Conservation (phyloP, 1,140 invertebrate genomes). For the Dolichoris vasculosae region DNA sequence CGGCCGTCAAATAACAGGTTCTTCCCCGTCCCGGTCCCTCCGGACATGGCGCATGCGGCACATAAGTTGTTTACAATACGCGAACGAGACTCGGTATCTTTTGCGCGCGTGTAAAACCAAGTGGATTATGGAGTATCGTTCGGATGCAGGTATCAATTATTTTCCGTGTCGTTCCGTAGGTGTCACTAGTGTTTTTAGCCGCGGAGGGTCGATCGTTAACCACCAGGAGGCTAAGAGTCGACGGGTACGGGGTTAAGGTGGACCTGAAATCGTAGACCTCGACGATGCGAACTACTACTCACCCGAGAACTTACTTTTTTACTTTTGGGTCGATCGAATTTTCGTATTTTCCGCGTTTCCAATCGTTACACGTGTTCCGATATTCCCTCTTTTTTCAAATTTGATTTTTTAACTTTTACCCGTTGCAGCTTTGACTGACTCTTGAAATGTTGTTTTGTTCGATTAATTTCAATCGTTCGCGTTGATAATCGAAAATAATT, state of each 20-base stretch:
- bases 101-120: too few relatives aligned
- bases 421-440: background rate
- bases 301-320: too few relatives aligned
- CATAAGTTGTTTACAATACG: background rate
- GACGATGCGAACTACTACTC: too few relatives aligned
- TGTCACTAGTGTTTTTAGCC: background rate
- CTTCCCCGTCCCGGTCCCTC: background rate
- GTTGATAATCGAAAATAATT: background rate
- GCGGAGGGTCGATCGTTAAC: background rate
- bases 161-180: background rate
- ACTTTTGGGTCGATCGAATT: too few relatives aligned
- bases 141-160: background rate
- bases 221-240: too few relatives aligned
- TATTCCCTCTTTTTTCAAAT: too few relatives aligned
- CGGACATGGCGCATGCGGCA: background rate
- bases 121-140: too few relatives aligned
- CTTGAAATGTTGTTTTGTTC: background rate
- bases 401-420: background rate
- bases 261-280: too few relatives aligned
- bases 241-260: too few relatives aligned
- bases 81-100: background rate
- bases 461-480: background rate
- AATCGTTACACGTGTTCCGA: too few relatives aligned
- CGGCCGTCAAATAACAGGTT: constrained; percentile 44
- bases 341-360: too few relatives aligned